These are phyloP conservation scores for Cactoblastis cactorum DNA, from an alignment of 2,888 invertebrate species.

Conservation along the genomic window DNA sequence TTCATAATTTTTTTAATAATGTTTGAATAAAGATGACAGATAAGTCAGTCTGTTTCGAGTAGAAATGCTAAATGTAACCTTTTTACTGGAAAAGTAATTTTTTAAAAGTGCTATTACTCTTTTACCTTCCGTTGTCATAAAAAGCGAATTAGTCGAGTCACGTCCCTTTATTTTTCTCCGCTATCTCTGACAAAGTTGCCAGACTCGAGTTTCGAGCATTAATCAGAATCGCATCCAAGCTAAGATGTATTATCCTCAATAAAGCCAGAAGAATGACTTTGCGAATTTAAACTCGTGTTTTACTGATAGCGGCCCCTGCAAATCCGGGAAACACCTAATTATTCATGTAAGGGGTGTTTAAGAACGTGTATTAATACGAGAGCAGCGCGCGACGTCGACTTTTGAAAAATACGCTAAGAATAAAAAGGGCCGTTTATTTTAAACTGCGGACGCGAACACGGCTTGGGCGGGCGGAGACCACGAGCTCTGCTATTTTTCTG, in stretches of 20 bases:
- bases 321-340: slow-evolving; percentile 75
- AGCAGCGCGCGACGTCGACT: slow-evolving; percentile 41
- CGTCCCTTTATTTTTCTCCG: slow-evolving; percentile 74
- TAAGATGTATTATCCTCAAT: slow-evolving; percentile 76
- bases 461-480: slow-evolving; percentile 59
- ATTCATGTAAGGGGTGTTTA: slow-evolving; percentile 77
- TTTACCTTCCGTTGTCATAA: slow-evolving; percentile 46
- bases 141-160: slow-evolving; percentile 72
- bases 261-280: slow-evolving; percentile 75
- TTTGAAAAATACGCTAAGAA: slow-evolving; percentile 62
- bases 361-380: slow-evolving; percentile 69
- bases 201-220: slow-evolving; percentile 65
- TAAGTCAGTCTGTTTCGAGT: not conserved
- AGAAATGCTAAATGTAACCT: slow-evolving; percentile 16
- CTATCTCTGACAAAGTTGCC: slow-evolving; percentile 74
- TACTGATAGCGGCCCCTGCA: slow-evolving; percentile 64
- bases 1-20: too few relatives aligned
- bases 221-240: slow-evolving; percentile 72
- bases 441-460: slow-evolving; percentile 61
- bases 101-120: slow-evolving; percentile 35
- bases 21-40: not conserved
- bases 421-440: slow-evolving; percentile 65
- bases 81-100: slow-evolving; percentile 24
- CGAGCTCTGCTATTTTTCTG: slow-evolving; percentile 46
- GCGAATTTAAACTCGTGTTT: slow-evolving; percentile 75